Evolutionary conservation across 1,140 invertebrate genomes (phyloP), one percentile per base, ranked within the genome.

Genomic region (Octopus sinensis): DNA sequence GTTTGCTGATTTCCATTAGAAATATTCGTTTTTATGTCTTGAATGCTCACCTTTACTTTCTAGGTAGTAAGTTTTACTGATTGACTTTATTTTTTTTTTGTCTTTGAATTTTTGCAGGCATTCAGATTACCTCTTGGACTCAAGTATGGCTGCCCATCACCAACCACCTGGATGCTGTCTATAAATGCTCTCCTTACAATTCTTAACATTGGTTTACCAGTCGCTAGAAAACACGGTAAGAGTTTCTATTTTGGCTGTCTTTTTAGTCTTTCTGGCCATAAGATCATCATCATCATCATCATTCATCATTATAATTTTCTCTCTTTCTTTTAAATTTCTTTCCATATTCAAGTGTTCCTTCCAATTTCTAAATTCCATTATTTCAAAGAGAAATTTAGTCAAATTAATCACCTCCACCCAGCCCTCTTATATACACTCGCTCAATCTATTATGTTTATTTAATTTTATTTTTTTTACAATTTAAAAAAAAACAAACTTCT

Each of bases 141-240:
- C 90, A 96, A 96, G 90, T 97, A 97, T 86, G 92, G 93, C 80
- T 97, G 96, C 89, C 93, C 94, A 1, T 94, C 94, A 7, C 93
- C 94, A 71, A 93, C 93, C 82, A 96, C 95, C 6, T 97, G 96
- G 96, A 95, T 96, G 92, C 89, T 96, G 80, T 94, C 95, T 4
- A 95, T 96, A 43, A 94, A 93, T 80, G 94, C 94, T 88, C 91
- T 97, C 12, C 92, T 97, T 62, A 93, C 92, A 56, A 93, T 97
- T n/a, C 91, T 98, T 71, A 94, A 94, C 81, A 94, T 94, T 5
- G 96, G 96, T 4, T 91, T 99, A 17, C 96, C 96, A 7, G 92
- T 98, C 23, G 96, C 97, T 6, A 93, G 96, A 84, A 94, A 94
- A 84, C 92, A 95, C 88, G 87, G 91, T 92, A 84, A 84, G 30